A percentile compares a stretch with the other conserved stretches of the same genome.
Conservation (phyloP, 2,797 vertebrate species). For the Limosa lapponica region DNA sequence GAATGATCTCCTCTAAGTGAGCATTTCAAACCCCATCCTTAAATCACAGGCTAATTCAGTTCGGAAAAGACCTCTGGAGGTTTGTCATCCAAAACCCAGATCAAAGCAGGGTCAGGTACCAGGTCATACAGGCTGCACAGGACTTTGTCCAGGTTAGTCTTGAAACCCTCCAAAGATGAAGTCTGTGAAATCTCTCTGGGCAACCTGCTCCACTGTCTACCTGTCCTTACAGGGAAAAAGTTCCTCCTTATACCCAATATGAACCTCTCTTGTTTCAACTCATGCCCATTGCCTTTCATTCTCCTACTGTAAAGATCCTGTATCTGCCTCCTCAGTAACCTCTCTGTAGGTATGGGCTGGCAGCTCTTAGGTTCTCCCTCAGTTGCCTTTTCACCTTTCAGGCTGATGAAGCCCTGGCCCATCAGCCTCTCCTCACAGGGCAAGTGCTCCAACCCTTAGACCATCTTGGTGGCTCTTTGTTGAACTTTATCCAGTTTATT, state of each 20-base stretch:
- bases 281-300: neutral
- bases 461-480: neutral
- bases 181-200: neutral
- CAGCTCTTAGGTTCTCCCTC: neutral
- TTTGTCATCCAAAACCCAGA: neutral
- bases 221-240: neutral
- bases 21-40: neutral
- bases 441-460: neutral
- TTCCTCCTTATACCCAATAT: neutral
- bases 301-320: neutral
- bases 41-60: neutral
- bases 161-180: neutral
- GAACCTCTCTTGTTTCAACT: neutral
- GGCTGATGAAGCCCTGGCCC: neutral
- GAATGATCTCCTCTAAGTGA: neutral
- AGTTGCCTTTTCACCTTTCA: neutral
- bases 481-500: neutral
- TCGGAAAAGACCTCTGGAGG: neutral
- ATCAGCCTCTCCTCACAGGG: neutral
- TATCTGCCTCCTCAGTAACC: neutral
- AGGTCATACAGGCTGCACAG: neutral
- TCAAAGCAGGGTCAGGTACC: neutral
- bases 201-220: neutral
- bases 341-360: rapidly evolving
- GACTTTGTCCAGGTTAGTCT: neutral